These are phyloP conservation scores for Megaceryle maxima DNA, from an alignment of 2,113 vertebrate species.

Conservation along the genomic window DNA sequence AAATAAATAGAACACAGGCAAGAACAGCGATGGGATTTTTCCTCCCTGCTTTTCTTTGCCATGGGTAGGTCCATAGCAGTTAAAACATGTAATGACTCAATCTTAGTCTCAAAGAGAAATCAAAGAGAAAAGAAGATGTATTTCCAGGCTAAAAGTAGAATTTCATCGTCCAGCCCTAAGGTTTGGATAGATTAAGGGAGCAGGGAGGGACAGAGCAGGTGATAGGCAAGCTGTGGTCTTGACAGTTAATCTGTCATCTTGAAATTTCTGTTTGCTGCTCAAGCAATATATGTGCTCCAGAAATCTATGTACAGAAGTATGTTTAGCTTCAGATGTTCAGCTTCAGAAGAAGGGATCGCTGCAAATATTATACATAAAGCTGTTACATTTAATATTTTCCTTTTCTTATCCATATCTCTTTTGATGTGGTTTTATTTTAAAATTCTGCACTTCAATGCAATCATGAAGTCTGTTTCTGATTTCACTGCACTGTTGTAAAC, in stretches of 20 bases:
- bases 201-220: background rate
- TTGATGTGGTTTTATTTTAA: background rate
- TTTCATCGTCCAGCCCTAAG: background rate
- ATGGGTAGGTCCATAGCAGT: background rate
- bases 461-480: background rate
- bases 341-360: background rate
- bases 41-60: background rate
- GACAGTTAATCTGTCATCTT: background rate
- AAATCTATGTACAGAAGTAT: background rate
- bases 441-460: background rate
- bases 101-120: background rate
- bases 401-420: background rate
- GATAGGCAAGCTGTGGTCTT: background rate
- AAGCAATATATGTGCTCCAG: background rate
- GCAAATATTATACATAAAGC: background rate
- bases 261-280: background rate
- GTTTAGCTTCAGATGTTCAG: background rate
- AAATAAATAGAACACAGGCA: background rate
- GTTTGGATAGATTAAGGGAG: background rate
- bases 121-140: background rate
- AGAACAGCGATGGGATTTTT: background rate
- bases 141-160: background rate
- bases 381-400: background rate
- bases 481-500: background rate
- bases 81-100: background rate